Percentiles rank a stretch among this genome's conserved stretches.
Conservation (phyloP, 1,140 invertebrate genomes). For the Aphelinus atriplicis region DNA sequence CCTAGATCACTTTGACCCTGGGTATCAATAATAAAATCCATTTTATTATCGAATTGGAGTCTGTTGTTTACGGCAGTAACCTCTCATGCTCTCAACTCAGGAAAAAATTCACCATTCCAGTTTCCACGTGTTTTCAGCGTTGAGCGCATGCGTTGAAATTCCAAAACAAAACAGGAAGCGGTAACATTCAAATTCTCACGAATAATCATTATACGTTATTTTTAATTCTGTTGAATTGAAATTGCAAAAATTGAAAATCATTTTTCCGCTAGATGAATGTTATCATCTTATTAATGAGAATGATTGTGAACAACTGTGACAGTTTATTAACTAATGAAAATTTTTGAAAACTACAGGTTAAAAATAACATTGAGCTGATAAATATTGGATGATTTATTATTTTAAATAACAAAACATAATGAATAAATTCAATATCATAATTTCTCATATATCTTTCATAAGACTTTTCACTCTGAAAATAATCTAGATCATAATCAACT, state of each 20-base stretch:
- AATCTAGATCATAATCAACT: constrained; percentile 4
- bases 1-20: constrained; percentile 43
- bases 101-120: not conserved
- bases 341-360: too few relatives aligned
- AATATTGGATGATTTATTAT: constrained; percentile 5
- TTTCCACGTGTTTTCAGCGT: not conserved
- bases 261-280: too few relatives aligned
- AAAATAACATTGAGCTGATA: too few relatives aligned
- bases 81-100: too few relatives aligned
- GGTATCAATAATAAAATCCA: constrained; percentile 58
- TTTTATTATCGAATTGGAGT: constrained; percentile 31
- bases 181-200: too few relatives aligned
- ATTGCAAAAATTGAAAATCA: too few relatives aligned
- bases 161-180: too few relatives aligned
- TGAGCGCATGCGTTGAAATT: not conserved
- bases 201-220: too few relatives aligned
- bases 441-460: constrained; percentile 1
- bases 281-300: too few relatives aligned
- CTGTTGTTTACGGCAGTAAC: not conserved
- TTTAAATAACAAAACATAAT: constrained; percentile 13
- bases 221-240: too few relatives aligned
- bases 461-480: constrained; percentile 12
- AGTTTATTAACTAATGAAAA: too few relatives aligned
- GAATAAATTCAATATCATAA: constrained; percentile 20
- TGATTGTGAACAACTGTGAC: too few relatives aligned